phyloP scores from a whole-genome alignment of 2,888 invertebrate genomes.

The Zygothrica quintamaculata region DNA sequence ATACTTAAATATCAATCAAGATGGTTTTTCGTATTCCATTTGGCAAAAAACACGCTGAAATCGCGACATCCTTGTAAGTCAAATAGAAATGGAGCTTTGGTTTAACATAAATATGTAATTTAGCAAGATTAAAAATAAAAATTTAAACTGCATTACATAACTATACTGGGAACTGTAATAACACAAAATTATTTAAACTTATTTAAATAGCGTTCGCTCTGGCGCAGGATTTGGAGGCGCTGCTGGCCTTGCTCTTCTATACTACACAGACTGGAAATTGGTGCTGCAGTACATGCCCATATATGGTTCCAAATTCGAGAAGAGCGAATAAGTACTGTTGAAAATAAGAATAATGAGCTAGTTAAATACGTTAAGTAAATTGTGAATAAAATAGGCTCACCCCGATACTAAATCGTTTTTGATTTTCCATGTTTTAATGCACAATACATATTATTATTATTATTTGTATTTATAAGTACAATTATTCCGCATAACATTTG shows the following conservation, averaged over 20 bases:
- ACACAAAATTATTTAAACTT: slow-evolving; percentile 8
- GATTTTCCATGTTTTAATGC: slow-evolving; percentile 14
- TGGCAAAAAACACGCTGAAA: slow-evolving; percentile 87
- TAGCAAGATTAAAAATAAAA: background rate
- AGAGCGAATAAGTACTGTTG: slow-evolving; percentile 74
- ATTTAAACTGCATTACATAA: slow-evolving; percentile 73
- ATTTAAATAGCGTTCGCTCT: slow-evolving; percentile 86
- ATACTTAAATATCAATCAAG: slow-evolving; percentile 38
- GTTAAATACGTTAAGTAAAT: slow-evolving; percentile 28
- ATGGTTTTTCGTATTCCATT: slow-evolving; percentile 84
- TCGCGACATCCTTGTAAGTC: slow-evolving; percentile 85
- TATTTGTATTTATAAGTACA: slow-evolving; percentile 40
- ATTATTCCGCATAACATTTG: slow-evolving; percentile 40
- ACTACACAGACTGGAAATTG: slow-evolving; percentile 92
- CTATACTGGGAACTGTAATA: slow-evolving; percentile 13
- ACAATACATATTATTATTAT: slow-evolving; percentile 29
- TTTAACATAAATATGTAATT: background rate
- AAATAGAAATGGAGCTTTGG: background rate
- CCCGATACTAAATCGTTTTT: slow-evolving; percentile 3
- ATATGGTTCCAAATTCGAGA: slow-evolving; percentile 90
- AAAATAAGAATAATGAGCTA: slow-evolving; percentile 28
- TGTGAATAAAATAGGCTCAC: slow-evolving; percentile 36
- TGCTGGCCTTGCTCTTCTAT: slow-evolving; percentile 87
- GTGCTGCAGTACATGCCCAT: slow-evolving; percentile 90
- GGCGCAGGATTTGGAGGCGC: slow-evolving; percentile 88